Percentiles rank a stretch among this genome's conserved stretches.
Evolutionary conservation across 2,113 vertebrate species (phyloP).

Genomic region (Peucedramus taeniatus): DNA sequence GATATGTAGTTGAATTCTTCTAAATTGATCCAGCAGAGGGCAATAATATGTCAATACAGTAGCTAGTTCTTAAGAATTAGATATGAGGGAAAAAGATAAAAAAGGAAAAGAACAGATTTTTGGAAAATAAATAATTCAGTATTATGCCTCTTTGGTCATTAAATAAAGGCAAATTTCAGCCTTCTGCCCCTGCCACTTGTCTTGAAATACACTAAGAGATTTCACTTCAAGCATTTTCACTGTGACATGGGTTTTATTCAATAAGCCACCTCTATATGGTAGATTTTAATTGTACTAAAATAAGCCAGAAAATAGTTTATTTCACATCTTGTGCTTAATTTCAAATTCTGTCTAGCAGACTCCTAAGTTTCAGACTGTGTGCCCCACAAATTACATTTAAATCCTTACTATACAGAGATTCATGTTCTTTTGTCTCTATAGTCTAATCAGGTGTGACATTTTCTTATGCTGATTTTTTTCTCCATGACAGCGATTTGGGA

Average conservation of each 20-base stretch:
- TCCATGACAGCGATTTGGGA: constrained; percentile 72
- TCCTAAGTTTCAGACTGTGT: not conserved
- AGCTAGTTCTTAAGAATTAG: not conserved
- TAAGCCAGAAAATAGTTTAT: not conserved
- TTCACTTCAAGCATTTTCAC: not conserved
- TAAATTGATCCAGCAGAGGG: constrained; percentile 57
- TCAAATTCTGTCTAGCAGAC: not conserved
- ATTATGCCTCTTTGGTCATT: not conserved
- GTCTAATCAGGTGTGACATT: not conserved
- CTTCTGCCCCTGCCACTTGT: not conserved
- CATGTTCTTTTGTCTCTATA: not conserved
- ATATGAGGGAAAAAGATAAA: not conserved
- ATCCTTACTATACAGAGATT: not conserved
- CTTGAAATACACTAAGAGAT: not conserved
- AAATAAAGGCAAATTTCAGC: not conserved
- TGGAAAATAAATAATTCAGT: not conserved
- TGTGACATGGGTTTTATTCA: not conserved
- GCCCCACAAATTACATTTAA: not conserved
- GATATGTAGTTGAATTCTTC: constrained; percentile 18
- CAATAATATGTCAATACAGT: constrained; percentile 57
- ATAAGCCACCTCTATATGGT: not conserved
- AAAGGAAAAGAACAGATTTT: not conserved
- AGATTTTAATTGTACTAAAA: not conserved
- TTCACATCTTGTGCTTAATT: not conserved
- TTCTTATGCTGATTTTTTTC: not conserved